Base-by-base conservation (phyloP, 2,113 vertebrate genomes). In the Otis tarda region DNA sequence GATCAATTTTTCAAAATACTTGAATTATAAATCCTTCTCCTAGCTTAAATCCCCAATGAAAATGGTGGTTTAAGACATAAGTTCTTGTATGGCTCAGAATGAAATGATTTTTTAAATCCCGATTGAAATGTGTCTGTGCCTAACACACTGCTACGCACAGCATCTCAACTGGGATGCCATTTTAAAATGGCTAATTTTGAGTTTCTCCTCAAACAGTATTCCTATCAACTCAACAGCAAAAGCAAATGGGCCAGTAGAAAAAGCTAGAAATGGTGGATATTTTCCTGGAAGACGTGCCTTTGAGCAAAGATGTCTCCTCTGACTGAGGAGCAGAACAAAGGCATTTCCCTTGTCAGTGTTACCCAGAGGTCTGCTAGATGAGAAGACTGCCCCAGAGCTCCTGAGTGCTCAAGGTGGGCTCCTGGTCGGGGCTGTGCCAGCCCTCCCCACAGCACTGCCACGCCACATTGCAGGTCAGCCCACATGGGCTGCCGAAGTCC, bases 401-500 rank as follows among this genome's bases (percentile, higher is more conserved):
- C 61, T 24, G 37, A 39, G 18, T 9, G 16, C 35, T 94, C 41
- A 31, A 7, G 5, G 11, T 15, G 10, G 30, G 9, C 8, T 83
- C 28, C 47, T 43, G 47, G 12, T 25, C 2, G 2, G 11, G 61
- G 47, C n/a, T 82, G n/a, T 79, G 82, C 28, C 55, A 47, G 33
- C 43, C 12, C 28, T 3, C 20, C 7, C 15, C n/a, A 22, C 7
- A 31, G 47, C 69, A n/a, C 24, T 78, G 69, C 45, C 12, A 3
- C 12, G 28, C 12, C 69, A n/a, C 53, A 8, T 13, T 18, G 24
- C 55, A 57, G 25, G 6, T 23, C n/a, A 78, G 22, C 14, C 74
- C 8, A 1, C 10, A 7, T 0, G 2, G 63, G 22, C 80, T 93
- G 41, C 24, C 4, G 1, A 41, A 13, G 12, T 43, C 28, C 22